Evolutionary conservation across 2,888 invertebrate species (phyloP).

Genomic region (Dryobotodes eremita): DNA sequence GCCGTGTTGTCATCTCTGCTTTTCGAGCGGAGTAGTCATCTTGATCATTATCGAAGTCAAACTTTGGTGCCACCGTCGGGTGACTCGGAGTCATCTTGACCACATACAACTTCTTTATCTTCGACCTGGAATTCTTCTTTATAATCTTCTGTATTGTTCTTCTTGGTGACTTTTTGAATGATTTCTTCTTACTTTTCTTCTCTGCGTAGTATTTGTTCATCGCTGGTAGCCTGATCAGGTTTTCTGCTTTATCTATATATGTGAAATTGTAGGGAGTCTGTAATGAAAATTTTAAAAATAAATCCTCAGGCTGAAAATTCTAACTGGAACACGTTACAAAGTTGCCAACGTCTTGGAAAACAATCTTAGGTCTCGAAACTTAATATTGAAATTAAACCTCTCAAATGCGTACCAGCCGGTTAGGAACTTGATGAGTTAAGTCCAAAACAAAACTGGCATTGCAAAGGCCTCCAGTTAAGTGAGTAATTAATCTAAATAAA

Average conservation of each 20-base stretch:
- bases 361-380: background rate
- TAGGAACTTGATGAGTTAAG: conserved; percentile 10
- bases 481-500: conserved; percentile 44
- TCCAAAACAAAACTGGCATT: conserved; percentile 21
- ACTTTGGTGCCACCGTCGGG: conserved; percentile 68
- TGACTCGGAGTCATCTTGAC: conserved; percentile 67
- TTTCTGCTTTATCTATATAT: conserved; percentile 82
- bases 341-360: background rate
- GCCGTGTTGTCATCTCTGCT: conserved; percentile 73
- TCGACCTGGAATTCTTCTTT: conserved; percentile 77
- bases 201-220: conserved; percentile 72
- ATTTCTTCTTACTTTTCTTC: conserved; percentile 69
- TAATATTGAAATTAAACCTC: background rate
- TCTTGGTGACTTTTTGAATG: conserved; percentile 79
- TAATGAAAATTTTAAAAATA: conserved; percentile 13
- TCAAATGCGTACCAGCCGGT: background rate
- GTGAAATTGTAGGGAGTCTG: conserved; percentile 70
- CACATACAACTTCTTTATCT: conserved; percentile 76
- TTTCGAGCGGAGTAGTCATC: conserved; percentile 67
- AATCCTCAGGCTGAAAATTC: background rate
- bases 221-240: conserved; percentile 79
- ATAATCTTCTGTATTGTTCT: conserved; percentile 87
- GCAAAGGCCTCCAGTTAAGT: background rate
- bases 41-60: conserved; percentile 64
- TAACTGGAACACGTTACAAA: background rate